Evolutionary conservation across 2,888 invertebrate genomes (phyloP), one percentile per base, ranked within the genome.

Genomic region (Sinopyrophorus schimmeli): DNA sequence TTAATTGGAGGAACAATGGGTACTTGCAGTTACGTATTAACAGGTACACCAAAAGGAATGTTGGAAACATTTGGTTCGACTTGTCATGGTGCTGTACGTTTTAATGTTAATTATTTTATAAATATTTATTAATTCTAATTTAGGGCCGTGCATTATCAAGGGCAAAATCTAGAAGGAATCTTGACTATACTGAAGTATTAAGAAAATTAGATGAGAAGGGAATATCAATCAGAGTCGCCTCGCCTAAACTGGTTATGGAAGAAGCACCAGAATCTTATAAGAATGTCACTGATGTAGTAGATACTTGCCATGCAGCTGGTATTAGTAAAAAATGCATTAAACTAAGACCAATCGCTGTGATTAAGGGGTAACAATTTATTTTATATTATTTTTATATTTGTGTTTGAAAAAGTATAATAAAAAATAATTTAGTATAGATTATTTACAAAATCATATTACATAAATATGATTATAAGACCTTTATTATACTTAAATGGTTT

Each of bases 1-100:
- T 78, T 99, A 23, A 98, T 99, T 65, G 99, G 99, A 30, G 99
- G 99, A 30, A 96, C 98, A 2, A 99, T 99, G 99, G 99, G 99
- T 12, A 99, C 99, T 1, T 99, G 98, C 71, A 97, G 97, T 70
- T 99, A 99, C 74, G 97, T 99, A 3, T 78, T 99, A 20, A 99
- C 99, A 18, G 99, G 94, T 6, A 99, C 99, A 6, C 93, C 96
- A 68, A 86, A 88, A 68, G 99, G 98, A 58, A 97, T 99, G 96
- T 78, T 84, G 59, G 95, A 97, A 75, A 99, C 99, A 0, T 99
- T 96, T 77, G 99, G 99, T 30, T 97, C 98, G n/a, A 99, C 99
- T 0, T 99, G 99, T 71, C 99, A 99, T 74, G 99, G 99, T 68
- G 99, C 99, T 50, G 96, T 95, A 78, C 83, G 87, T 81, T 23